Evolutionary conservation across 2,113 vertebrate species (phyloP), one percentile per base, ranked within the genome.

Genomic region (Clarias gariepinus): DNA sequence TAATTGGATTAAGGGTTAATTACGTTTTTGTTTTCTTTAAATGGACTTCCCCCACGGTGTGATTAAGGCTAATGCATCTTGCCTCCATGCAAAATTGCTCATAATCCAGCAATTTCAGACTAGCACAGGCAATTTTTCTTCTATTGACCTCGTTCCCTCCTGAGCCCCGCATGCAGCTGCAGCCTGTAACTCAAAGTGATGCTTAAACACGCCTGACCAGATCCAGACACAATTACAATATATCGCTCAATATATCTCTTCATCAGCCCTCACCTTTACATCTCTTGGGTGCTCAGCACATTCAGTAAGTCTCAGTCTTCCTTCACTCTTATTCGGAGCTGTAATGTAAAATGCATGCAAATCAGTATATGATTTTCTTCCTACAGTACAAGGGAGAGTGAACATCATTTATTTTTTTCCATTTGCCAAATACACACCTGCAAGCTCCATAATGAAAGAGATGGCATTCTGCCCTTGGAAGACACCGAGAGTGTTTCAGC

Each of bases 381-480:
- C 61, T 47, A 76, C 69, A 53, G 85, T 47, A 76, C 69, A 53
- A 87, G 61, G 21, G 25, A 47, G 30, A 71, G 80, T 86, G 15
- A 64, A 21, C 71, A 19, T 47, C 58, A 83, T n/a, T 63, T 30
- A 3, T 64, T 73, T 85, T 82, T 88, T 83, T 28, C 63, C 41
- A 9, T 64, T 81, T 74, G 81, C 66, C 69, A 87, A 73, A 87
- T 87, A 61, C 87, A 87, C 87, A 89, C 87, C 87, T 90, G 66
- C 18, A n/a, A 77, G 63, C 80, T 85, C 74, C 87, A 90, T 84
- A 88, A 73, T 84, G 87, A 58, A 60, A 88, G 74, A 89, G 74
- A 82, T 85, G 66, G 47, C 15, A 68, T 83, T 74, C n/a, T 83
- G 69, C 30, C 76, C 68, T 82, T 80, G 58, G 83, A 80, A 84